Evolutionary conservation across 2,113 vertebrate species (phyloP).

Genomic region (Rhegmatorhina hoffmannsi): DNA sequence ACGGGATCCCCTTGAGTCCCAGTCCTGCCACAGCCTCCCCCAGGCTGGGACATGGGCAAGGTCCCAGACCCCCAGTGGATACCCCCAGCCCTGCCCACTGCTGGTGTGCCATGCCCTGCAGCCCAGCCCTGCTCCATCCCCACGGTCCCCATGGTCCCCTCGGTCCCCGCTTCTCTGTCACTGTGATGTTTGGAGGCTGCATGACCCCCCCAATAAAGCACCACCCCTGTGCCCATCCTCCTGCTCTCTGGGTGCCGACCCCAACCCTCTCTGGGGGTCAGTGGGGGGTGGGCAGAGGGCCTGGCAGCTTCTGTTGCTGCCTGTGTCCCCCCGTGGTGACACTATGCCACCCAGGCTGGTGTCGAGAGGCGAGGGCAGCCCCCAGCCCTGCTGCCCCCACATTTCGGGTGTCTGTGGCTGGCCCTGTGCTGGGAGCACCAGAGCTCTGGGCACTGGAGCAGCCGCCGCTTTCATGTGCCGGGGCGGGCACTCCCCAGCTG

Average conservation of each 20-base stretch:
- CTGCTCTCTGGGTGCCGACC: neutral
- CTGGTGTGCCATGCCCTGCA: rapidly evolving
- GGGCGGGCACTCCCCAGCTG: neutral
- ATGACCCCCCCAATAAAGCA: constrained; percentile 53
- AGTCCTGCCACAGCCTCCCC: neutral
- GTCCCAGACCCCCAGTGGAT: neutral
- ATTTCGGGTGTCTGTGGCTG: neutral
- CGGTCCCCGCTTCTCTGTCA: neutral
- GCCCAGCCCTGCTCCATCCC: rapidly evolving
- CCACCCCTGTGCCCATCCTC: neutral
- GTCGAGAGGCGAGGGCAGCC: too few species aligned
- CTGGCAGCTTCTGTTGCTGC: neutral
- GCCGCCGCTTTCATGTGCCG: neutral
- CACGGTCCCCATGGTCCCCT: neutral
- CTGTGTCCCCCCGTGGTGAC: neutral
- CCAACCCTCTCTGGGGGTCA: neutral
- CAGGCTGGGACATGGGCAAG: rapidly evolving
- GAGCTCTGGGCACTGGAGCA: neutral
- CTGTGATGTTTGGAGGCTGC: constrained; percentile 19
- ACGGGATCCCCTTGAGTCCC: neutral
- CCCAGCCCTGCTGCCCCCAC: neutral
- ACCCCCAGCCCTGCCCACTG: neutral
- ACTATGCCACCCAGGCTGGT: rapidly evolving
- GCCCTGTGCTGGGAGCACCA: neutral
- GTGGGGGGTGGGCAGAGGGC: rapidly evolving